Evolutionary conservation across 53 echinoderm and acorn worm genomes (phyloP).

Genomic region (Henricia sp.): DNA sequence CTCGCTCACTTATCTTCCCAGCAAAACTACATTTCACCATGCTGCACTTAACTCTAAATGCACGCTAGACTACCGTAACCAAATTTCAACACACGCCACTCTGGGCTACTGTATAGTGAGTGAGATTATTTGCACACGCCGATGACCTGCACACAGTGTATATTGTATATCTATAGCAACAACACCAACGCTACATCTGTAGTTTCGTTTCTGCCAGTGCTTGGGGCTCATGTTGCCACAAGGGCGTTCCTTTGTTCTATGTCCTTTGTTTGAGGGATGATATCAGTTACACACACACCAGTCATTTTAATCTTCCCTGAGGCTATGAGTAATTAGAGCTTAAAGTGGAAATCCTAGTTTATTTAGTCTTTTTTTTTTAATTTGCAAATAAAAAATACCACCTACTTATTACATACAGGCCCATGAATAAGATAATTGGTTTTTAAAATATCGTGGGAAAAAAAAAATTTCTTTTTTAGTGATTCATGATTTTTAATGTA

Average conservation of each 20-base stretch:
- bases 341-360: too few species aligned
- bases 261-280: constrained; percentile 9
- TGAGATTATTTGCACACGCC: too few species aligned
- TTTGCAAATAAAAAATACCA: too few species aligned
- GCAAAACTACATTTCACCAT: too few species aligned
- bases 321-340: constrained; percentile 1
- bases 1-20: not conserved
- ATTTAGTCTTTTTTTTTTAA: too few species aligned
- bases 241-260: constrained; percentile 46
- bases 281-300: constrained; percentile 2
- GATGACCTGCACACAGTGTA: not conserved
- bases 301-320: constrained; percentile 5
- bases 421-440: too few species aligned
- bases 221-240: constrained; percentile 14
- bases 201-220: constrained; percentile 2
- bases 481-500: too few species aligned
- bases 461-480: too few species aligned
- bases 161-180: constrained; percentile 24
- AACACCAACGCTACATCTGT: too few species aligned
- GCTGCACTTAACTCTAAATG: not conserved
- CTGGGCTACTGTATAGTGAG: too few species aligned
- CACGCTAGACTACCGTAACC: not conserved
- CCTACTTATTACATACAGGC: too few species aligned
- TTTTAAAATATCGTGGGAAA: too few species aligned
- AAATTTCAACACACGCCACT: not conserved